These are phyloP conservation scores for Euura saliciscinereae DNA, from an alignment of 1,140 invertebrate genomes.

Conservation along the genomic window DNA sequence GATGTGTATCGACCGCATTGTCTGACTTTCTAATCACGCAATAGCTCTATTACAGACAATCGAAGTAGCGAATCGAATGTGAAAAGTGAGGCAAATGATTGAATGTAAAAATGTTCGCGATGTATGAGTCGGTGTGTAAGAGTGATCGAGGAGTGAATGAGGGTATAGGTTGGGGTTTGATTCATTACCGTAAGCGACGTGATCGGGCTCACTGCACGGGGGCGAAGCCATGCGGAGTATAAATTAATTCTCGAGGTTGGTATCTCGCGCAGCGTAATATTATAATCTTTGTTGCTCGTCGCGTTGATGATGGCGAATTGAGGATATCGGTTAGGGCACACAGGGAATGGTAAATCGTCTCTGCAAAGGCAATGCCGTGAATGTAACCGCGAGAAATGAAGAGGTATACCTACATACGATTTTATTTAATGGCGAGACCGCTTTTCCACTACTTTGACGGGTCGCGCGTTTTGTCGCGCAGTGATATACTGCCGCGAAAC, in stretches of 20 bases:
- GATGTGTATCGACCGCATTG: too few relatives aligned
- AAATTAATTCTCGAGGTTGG: background rate
- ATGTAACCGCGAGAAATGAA: background rate
- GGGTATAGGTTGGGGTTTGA: background rate
- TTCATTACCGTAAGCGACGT: slow-evolving; percentile 7
- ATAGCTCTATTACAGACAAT: too few relatives aligned
- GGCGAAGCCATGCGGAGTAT: background rate
- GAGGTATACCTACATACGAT: too few relatives aligned
- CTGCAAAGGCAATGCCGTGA: background rate
- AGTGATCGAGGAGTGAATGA: background rate
- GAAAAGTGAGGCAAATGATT: too few relatives aligned
- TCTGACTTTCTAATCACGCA: too few relatives aligned
- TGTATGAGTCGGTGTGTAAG: background rate
- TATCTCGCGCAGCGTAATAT: background rate
- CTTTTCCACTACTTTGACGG: slow-evolving; percentile 6
- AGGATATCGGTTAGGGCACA: background rate
- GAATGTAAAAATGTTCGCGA: background rate
- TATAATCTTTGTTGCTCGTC: slow-evolving; percentile 1
- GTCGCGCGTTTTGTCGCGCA: background rate
- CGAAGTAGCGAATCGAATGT: too few relatives aligned
- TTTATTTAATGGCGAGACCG: background rate
- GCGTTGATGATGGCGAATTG: background rate
- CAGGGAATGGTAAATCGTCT: background rate
- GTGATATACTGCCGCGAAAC: slow-evolving; percentile 4
- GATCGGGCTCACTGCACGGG: slow-evolving; percentile 6